Conservation (phyloP, 2,888 invertebrate species). For the Gisinianus flammeolus region DNA sequence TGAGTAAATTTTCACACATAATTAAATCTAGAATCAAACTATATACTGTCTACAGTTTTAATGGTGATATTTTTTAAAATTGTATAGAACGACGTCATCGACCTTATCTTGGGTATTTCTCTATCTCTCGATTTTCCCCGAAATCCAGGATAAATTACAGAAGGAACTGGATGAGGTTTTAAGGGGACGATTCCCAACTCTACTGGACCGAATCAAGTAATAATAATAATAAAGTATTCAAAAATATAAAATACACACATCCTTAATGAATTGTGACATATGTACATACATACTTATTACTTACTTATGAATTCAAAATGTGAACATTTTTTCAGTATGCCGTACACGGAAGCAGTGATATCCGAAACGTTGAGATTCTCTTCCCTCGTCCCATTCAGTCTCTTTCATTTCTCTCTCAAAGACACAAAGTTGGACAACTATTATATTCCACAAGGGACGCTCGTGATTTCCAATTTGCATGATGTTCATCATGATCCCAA, state of each 20-base stretch:
- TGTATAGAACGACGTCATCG: not conserved
- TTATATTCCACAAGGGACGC: conserved; percentile 48
- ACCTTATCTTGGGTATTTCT: not conserved
- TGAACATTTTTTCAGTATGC: conserved; percentile 27
- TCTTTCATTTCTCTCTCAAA: conserved; percentile 19
- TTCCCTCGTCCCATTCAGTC: conserved; percentile 30
- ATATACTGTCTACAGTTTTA: no score
- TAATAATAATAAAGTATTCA: not conserved
- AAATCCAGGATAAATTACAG: not conserved
- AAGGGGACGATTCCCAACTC: not conserved
- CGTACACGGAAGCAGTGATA: conserved; percentile 36
- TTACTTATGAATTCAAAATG: not conserved
- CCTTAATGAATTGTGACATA: not conserved
- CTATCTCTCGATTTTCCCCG: not conserved
- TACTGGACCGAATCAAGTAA: not conserved
- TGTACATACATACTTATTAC: no score
- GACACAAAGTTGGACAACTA: conserved; percentile 19
- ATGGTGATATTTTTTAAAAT: no score
- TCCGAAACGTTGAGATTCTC: conserved; percentile 31
- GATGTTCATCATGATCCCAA: conserved; percentile 46
- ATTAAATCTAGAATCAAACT: no score
- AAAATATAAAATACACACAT: not conserved
- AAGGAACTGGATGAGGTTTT: not conserved
- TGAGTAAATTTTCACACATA: no score
- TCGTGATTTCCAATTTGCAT: conserved; percentile 48